phyloP scores from a whole-genome alignment of 2,113 vertebrate genomes.

The Brachyistius frenatus region DNA sequence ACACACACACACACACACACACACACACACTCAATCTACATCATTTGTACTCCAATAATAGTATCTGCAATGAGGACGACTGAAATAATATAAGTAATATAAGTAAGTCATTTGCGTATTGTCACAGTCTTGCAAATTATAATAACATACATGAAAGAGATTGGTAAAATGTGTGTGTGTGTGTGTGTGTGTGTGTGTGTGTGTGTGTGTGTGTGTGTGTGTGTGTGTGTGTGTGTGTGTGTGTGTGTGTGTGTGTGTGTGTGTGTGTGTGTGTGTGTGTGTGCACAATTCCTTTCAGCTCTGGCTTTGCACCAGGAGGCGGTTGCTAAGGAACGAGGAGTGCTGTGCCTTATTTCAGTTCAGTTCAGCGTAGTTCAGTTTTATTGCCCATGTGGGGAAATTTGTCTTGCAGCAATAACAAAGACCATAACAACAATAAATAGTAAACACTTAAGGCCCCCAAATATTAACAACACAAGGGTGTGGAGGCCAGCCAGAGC shows the following conservation, averaged over 20 bases:
- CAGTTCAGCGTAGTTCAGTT: constrained; percentile 47
- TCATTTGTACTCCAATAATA: neutral
- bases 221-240: constrained; percentile 14
- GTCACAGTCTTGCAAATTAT: constrained; percentile 22
- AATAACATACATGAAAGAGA: constrained; percentile 27
- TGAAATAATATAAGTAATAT: neutral
- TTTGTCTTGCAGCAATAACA: constrained; percentile 58
- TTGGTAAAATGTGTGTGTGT: constrained; percentile 6
- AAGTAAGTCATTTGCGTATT: constrained; percentile 14
- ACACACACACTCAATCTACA: neutral
- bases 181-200: constrained; percentile 21
- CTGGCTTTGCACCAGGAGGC: constrained; percentile 70
- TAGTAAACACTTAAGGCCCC: constrained; percentile 43
- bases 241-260: neutral
- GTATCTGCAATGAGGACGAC: constrained; percentile 6
- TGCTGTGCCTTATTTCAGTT: constrained; percentile 44
- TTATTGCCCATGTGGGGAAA: constrained; percentile 59
- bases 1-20: no score
- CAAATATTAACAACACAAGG: constrained; percentile 12
- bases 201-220: constrained; percentile 35
- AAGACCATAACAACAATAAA: constrained; percentile 57
- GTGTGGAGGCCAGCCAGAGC: neutral
- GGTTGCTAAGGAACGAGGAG: constrained; percentile 85
- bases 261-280: constrained; percentile 24
- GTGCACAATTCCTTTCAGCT: constrained; percentile 66